phyloP scores from a whole-genome alignment of 1,140 invertebrate genomes.

The Macrosteles quadrilineatus region DNA sequence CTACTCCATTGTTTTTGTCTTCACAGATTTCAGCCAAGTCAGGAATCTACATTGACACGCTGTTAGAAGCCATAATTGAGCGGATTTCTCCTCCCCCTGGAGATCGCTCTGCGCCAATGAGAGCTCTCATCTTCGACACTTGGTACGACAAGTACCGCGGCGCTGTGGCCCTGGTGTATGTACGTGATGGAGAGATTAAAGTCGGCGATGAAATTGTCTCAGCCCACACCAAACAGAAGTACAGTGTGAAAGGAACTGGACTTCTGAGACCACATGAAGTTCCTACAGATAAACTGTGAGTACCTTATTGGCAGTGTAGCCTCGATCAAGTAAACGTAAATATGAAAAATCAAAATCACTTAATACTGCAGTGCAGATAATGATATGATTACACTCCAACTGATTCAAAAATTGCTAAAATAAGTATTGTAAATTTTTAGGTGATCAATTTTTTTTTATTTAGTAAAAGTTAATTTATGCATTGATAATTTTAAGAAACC shows the following conservation, averaged over 20 bases:
- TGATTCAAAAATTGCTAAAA: no score
- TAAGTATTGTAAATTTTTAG: no score
- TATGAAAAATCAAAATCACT: no score
- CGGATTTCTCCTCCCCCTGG: conserved; percentile 74
- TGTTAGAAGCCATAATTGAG: conserved; percentile 77
- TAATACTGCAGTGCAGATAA: no score
- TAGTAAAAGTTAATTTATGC: no score
- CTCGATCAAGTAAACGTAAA: no score
- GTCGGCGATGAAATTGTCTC: conserved; percentile 66
- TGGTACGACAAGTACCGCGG: conserved; percentile 73
- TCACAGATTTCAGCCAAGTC: conserved; percentile 89
- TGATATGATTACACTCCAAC: no score
- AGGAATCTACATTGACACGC: conserved; percentile 73
- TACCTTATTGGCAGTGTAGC: no score
- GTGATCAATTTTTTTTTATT: no score
- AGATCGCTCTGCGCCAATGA: conserved; percentile 62
- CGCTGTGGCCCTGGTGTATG: conserved; percentile 75
- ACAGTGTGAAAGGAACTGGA: conserved; percentile 79
- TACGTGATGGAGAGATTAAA: conserved; percentile 71
- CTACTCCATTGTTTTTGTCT: no score
- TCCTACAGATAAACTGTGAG: conserved; percentile 66
- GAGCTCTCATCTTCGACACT: conserved; percentile 89
- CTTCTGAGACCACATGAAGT: conserved; percentile 79
- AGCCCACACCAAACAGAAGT: conserved; percentile 58
- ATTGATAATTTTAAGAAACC: no score